Evolutionary conservation across 2,113 vertebrate genomes (phyloP).

Genomic region (Potamarius usumacintae): DNA sequence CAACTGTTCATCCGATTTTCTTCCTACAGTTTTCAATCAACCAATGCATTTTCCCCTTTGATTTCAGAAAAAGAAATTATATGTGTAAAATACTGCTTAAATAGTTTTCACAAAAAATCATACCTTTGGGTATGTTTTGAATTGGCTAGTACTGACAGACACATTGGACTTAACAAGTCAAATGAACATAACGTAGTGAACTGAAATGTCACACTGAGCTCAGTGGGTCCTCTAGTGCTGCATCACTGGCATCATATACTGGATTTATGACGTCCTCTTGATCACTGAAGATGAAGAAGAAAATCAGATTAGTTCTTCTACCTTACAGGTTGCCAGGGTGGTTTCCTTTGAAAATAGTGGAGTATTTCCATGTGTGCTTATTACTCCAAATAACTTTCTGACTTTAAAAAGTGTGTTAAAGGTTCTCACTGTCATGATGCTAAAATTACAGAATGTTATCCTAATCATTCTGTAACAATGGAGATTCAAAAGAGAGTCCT

Average conservation of each 20-base stretch:
- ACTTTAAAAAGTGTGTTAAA: neutral
- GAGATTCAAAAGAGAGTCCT: neutral
- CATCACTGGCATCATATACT: neutral
- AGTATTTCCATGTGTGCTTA: neutral
- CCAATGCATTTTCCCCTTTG: neutral
- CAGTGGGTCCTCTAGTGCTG: neutral
- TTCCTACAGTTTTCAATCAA: neutral
- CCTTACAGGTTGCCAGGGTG: neutral
- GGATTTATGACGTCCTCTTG: neutral
- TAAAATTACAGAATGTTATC: neutral
- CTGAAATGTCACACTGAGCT: constrained; percentile 14
- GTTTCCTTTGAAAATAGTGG: neutral
- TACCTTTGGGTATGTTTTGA: neutral
- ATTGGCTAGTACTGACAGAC: neutral
- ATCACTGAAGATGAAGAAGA: neutral
- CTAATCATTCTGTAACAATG: neutral
- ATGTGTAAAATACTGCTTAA: neutral
- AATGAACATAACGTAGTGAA: neutral
- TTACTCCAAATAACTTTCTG: neutral
- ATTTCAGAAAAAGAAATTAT: neutral
- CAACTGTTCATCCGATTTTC: neutral
- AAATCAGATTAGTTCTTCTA: neutral
- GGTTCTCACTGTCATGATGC: neutral
- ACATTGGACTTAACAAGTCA: neutral
- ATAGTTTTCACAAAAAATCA: neutral